Base-by-base conservation (phyloP, 2,797 vertebrate species). In the Brachymystax lenok region DNA sequence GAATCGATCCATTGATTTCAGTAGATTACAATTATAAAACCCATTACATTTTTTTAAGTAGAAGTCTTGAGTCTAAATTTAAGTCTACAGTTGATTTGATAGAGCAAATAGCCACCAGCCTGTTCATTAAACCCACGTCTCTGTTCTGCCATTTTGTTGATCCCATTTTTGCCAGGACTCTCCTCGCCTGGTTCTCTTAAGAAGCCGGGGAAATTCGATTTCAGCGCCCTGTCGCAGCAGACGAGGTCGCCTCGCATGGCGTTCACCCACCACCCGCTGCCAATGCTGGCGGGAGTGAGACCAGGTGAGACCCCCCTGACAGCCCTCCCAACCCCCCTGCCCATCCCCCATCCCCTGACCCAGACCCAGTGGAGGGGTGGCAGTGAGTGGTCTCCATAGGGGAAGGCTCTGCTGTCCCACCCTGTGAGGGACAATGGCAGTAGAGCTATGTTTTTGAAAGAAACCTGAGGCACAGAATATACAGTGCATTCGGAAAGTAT, bases 191-290 rank as follows among this genome's bases (percentile, higher is more conserved):
- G 95, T 93, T 95, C 96, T 92, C 94, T 94, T 96, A 98, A 98
- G 96, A 98, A 98, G 96, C 95, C 96, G 93, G 97, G 97, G 93
- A 98, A 98, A 93, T 95, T 97, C 94, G 97, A 98, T 96, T 98
- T 98, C 95, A 96, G 94, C 88, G 96, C 96, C 91, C 95, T 97
- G 91, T 95, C 96, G 86, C 96, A 96, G 88, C 97, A 98, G 94
- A 96, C 96, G 92, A 95, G 96, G 93, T 95, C 96, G 92, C 96
- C 97, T 89, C 96, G 96, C 95, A 97, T 98, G 97, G 96, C 97
- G 94, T 97, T 97, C 93, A 97, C 96, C 92, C 97, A 98, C 94
- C 97, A 98, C 95, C 96, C 97, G 88, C 96, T 98, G 96, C 97
- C 97, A 87, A 95, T 98, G 95, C 95, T 98, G 94, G 96, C 96